phyloP scores from a whole-genome alignment of 2,888 invertebrate species.

The Monochamus alternatus region DNA sequence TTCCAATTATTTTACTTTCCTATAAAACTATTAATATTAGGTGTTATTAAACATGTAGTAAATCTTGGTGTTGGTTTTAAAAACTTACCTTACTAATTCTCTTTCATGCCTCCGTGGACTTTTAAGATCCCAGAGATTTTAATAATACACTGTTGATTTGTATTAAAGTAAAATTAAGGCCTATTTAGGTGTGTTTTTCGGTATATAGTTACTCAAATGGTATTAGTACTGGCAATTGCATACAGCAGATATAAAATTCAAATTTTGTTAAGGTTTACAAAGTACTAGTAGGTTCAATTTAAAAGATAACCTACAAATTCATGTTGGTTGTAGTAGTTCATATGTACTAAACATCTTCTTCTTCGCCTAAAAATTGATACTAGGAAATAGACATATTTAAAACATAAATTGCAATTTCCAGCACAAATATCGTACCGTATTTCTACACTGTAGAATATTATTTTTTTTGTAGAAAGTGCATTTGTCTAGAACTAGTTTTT shows the following conservation, averaged over 20 bases:
- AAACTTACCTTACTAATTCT: conserved; percentile 53
- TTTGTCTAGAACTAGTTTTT: conserved; percentile 28
- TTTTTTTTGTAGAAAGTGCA: conserved; percentile 33
- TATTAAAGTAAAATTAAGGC: conserved; percentile 48
- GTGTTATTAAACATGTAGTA: conserved; percentile 15
- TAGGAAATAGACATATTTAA: not conserved
- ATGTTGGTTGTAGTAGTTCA: too few relatives aligned
- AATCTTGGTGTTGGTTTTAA: conserved; percentile 51
- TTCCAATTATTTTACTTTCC: conserved; percentile 26
- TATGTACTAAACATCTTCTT: too few relatives aligned
- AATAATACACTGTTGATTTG: conserved; percentile 70
- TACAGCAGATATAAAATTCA: not conserved
- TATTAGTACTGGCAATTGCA: conserved; percentile 42
- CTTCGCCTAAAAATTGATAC: too few relatives aligned
- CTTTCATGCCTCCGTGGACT: conserved; percentile 66
- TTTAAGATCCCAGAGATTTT: conserved; percentile 70
- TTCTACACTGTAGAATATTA: conserved; percentile 32
- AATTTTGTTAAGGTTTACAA: too few relatives aligned
- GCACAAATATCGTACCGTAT: not conserved
- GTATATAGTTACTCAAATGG: conserved; percentile 30
- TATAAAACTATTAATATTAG: not conserved
- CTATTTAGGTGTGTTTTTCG: conserved; percentile 61
- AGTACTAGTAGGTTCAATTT: too few relatives aligned
- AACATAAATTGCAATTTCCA: not conserved
- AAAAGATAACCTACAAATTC: too few relatives aligned